Base-by-base conservation (phyloP, 2,113 vertebrate species). In the Albula goreensis region DNA sequence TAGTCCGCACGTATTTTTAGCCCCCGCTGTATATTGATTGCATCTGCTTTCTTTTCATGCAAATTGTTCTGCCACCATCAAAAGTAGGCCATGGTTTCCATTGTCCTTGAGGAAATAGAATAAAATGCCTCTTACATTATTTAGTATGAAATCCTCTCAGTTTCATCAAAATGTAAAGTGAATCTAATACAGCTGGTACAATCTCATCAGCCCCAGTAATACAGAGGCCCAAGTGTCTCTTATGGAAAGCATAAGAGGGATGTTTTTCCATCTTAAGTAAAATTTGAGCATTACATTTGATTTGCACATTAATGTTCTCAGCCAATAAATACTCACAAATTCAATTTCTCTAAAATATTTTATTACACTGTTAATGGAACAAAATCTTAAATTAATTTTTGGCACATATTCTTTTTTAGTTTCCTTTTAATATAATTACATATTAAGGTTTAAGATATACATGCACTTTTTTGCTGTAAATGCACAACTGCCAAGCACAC, bases 111-210 rank as follows among this genome's bases (percentile, higher is more conserved):
- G 70, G 70, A 74, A 74, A 31, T n/a, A 74, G 70, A 74, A 74
- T 74, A 80, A 80, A 80, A 80, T 80, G 50, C 78, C 41, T 80
- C 41, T 80, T 80, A 49, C 50, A 50, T 80, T 80, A 49, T 80
- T 50, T 80, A 80, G 78, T 25, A 80, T 50, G 48, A 50, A 80
- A 50, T 80, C 78, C 17, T 80, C 41, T 80, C 41, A 80, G 50
- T 80, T 49, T 80, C 78, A 31, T 80, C 50, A 80, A 80, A 48
- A 80, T 50, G 50, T 50, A 80, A 80, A 80, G 50, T 80, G 41
- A 80, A 31, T 50, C 50, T 80, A 80, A 80, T 80, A 50, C 50
- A 80, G 41, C 19, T 49, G 41, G 78, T 80, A 80, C 41, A 80
- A 80, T 50, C 78, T 80, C 78, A 80, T 80, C 78, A 80, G 50